These are phyloP conservation scores for Takifugu bimaculatus DNA, from an alignment of 2,113 vertebrate genomes.

Conservation along the genomic window DNA sequence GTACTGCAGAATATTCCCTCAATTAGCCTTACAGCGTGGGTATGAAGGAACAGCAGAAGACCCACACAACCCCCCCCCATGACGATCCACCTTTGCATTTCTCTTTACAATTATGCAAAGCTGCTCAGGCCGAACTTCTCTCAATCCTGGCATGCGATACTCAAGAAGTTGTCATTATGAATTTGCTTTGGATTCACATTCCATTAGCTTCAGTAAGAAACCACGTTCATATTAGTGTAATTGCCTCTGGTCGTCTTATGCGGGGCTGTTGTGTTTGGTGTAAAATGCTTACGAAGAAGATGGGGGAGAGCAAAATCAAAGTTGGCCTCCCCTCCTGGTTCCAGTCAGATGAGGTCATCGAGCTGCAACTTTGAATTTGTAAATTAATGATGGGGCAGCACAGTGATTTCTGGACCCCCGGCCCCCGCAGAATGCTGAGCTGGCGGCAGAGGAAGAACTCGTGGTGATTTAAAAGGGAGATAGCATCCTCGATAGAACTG, in stretches of 20 bases:
- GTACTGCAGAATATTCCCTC: conserved; percentile 31
- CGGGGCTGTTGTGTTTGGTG: conserved; percentile 22
- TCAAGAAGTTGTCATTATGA: conserved; percentile 32
- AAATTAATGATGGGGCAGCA: conserved; percentile 59
- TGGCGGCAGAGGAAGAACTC: conserved; percentile 50
- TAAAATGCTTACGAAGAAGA: conserved; percentile 35
- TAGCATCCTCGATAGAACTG: conserved; percentile 52
- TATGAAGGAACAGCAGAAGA: conserved; percentile 36
- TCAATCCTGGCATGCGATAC: conserved; percentile 17
- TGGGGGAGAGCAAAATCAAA: conserved; percentile 29
- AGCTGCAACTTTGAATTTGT: conserved; percentile 58
- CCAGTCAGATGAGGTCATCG: conserved; percentile 66
- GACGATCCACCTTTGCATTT: conserved; percentile 35
- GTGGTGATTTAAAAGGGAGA: conserved; percentile 51
- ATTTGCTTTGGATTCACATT: conserved; percentile 17
- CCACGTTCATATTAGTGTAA: conserved; percentile 27
- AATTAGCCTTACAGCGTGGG: conserved; percentile 49
- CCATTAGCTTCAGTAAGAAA: conserved; percentile 31
- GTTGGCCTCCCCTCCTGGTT: conserved; percentile 39
- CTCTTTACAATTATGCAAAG: conserved; percentile 47
- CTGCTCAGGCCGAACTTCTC: conserved; percentile 29
- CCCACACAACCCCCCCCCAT: conserved; percentile 35
- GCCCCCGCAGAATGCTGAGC: conserved; percentile 34
- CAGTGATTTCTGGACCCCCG: conserved; percentile 41
- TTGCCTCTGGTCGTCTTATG: conserved; percentile 31